These are phyloP conservation scores for Sciurus niger DNA, from an alignment of 2,113 vertebrate species.

Conservation along the genomic window DNA sequence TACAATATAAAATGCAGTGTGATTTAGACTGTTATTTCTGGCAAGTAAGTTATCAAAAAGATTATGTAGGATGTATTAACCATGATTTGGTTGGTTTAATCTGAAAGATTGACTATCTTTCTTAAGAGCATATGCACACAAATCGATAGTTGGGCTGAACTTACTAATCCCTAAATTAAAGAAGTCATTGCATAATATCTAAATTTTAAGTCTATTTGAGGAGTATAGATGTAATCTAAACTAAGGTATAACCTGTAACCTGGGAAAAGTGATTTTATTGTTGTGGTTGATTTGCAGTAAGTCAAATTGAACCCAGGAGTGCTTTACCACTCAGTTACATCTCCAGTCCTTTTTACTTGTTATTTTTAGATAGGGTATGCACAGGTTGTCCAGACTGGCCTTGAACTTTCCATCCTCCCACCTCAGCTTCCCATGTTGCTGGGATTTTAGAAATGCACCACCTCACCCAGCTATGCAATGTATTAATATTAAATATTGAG, in stretches of 20 bases:
- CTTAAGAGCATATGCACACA: constrained; percentile 17
- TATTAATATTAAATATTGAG: too few species aligned
- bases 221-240: neutral
- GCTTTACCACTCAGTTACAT: too few species aligned
- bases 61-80: neutral
- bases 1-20: neutral
- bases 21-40: constrained; percentile 27
- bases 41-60: neutral
- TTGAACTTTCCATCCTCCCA: too few species aligned
- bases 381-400: too few species aligned
- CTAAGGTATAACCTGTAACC: neutral
- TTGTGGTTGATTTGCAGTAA: too few species aligned
- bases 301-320: too few species aligned
- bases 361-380: too few species aligned
- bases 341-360: too few species aligned
- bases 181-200: neutral
- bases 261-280: neutral
- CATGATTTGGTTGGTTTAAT: neutral
- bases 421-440: too few species aligned
- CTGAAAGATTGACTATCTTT: neutral
- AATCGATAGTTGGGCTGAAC: neutral
- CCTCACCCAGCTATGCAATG: too few species aligned
- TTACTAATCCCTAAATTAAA: neutral
- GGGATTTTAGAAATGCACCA: too few species aligned
- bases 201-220: neutral